Percentiles rank a stretch among this genome's conserved stretches.
Conservation (phyloP, 2,113 vertebrate genomes). For the Suncus etruscus region DNA sequence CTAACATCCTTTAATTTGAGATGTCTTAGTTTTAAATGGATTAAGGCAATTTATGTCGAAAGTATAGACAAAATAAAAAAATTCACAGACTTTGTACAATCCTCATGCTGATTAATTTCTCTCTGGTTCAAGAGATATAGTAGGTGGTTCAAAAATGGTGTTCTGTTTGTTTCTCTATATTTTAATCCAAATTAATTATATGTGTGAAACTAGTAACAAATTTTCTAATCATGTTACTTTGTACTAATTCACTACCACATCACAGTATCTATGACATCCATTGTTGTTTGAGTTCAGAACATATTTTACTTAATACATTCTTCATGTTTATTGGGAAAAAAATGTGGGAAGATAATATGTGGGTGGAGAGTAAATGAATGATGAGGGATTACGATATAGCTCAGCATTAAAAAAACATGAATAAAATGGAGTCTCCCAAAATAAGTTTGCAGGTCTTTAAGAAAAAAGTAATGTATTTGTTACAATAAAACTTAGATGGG, state of each 20-base stretch:
- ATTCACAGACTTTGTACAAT: slow-evolving; percentile 23
- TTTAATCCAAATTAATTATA: not conserved
- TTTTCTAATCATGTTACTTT: not conserved
- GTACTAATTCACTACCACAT: not conserved
- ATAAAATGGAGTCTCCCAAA: slow-evolving; percentile 28
- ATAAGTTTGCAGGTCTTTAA: slow-evolving; percentile 7
- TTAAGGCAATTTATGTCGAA: slow-evolving; percentile 52
- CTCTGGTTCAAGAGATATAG: not conserved
- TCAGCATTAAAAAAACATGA: not conserved
- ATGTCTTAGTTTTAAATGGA: slow-evolving; percentile 61
- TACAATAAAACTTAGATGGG: not conserved
- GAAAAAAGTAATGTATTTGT: slow-evolving; percentile 8
- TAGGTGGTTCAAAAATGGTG: slow-evolving; percentile 26
- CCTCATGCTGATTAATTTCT: slow-evolving; percentile 47
- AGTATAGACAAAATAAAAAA: slow-evolving; percentile 16
- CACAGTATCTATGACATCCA: not conserved
- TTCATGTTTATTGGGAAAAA: slow-evolving; percentile 17
- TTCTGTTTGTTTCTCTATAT: not conserved
- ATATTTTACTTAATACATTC: slow-evolving; percentile 9
- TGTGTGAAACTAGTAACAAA: not conserved
- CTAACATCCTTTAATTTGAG: slow-evolving; percentile 51
- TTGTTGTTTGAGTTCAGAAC: slow-evolving; percentile 51
- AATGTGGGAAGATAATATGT: not conserved
- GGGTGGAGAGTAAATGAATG: not conserved
- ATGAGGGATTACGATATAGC: not conserved